These are phyloP conservation scores for Clarias pachynema DNA, from an alignment of 2,797 vertebrate genomes.

Conservation along the genomic window DNA sequence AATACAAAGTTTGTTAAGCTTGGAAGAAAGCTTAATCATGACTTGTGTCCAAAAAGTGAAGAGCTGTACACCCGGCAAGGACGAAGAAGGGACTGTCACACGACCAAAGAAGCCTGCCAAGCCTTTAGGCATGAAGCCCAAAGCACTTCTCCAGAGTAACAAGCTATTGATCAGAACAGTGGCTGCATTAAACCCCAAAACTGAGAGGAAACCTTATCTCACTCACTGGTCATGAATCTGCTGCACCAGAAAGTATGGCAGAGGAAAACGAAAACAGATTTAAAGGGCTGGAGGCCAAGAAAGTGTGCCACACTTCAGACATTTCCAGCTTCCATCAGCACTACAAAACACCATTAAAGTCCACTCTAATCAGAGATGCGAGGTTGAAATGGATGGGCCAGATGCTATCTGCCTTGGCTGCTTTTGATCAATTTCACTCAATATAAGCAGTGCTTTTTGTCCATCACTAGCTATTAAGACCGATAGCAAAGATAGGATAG, in stretches of 20 bases:
- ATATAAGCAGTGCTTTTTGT: not conserved
- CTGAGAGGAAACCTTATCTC: conserved; percentile 22
- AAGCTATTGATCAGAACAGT: conserved; percentile 44
- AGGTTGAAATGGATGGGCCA: not conserved
- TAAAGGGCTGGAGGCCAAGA: not conserved
- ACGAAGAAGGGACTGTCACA: conserved; percentile 7
- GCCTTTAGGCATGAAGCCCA: conserved; percentile 42
- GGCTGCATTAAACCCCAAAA: conserved; percentile 30
- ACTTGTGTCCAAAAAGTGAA: conserved; percentile 16
- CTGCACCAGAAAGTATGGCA: conserved; percentile 15
- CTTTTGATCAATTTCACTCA: conserved; percentile 56
- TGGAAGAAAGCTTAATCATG: not conserved
- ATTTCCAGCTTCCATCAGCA: conserved; percentile 29
- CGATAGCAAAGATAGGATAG: not conserved
- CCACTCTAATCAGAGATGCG: conserved; percentile 7
- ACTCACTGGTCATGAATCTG: not conserved
- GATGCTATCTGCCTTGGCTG: conserved; percentile 9
- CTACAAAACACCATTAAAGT: not conserved
- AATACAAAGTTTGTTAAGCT: not conserved
- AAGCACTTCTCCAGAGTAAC: conserved; percentile 43
- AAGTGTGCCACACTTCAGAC: not conserved
- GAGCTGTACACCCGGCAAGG: not conserved
- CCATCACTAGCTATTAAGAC: conserved; percentile 17
- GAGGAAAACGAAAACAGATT: not conserved
- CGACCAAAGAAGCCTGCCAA: conserved; percentile 57